Percentiles rank a stretch among this genome's conserved stretches.
phyloP scores from a whole-genome alignment of 2,113 vertebrate genomes.

The Cepphus grylle region DNA sequence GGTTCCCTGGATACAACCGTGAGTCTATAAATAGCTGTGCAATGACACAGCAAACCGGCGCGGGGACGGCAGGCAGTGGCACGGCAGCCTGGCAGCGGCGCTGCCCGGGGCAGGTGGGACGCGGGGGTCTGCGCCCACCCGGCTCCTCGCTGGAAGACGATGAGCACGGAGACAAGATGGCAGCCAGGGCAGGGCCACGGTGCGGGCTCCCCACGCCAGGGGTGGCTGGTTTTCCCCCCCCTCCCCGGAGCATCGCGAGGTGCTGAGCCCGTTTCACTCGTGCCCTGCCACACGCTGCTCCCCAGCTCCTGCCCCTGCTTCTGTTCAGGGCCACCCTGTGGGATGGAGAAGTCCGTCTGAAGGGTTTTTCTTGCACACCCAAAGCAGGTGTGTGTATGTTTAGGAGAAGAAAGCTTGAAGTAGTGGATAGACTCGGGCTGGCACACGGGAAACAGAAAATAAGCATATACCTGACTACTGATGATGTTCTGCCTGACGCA shows the following conservation, averaged over 20 bases:
- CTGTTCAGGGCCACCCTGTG: rapidly evolving
- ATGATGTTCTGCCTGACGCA: background rate
- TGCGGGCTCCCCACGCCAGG: background rate
- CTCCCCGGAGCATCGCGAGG: rapidly evolving
- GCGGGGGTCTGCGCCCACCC: background rate
- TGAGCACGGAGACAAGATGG: no score
- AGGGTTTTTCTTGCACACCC: background rate
- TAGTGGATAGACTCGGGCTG: background rate
- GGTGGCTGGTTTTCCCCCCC: background rate
- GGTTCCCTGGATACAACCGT: constrained; percentile 69
- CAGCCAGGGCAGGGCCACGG: background rate
- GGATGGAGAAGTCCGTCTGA: background rate
- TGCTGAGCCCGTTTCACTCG: background rate
- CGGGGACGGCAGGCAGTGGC: constrained; percentile 49
- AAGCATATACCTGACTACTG: background rate
- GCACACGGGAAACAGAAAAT: background rate
- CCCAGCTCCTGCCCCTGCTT: background rate
- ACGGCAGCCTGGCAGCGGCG: constrained; percentile 33
- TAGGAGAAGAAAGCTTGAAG: background rate
- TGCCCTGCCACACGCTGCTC: background rate
- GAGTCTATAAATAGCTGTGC: constrained; percentile 69
- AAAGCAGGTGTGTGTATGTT: background rate
- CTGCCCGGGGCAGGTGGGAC: background rate
- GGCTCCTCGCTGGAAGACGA: background rate
- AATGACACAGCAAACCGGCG: constrained; percentile 70